A percentile compares a stretch with the other conserved stretches of the same genome.
These are phyloP conservation scores for Chrysoperla carnea DNA, from an alignment of 1,140 invertebrate species.

Conservation along the genomic window DNA sequence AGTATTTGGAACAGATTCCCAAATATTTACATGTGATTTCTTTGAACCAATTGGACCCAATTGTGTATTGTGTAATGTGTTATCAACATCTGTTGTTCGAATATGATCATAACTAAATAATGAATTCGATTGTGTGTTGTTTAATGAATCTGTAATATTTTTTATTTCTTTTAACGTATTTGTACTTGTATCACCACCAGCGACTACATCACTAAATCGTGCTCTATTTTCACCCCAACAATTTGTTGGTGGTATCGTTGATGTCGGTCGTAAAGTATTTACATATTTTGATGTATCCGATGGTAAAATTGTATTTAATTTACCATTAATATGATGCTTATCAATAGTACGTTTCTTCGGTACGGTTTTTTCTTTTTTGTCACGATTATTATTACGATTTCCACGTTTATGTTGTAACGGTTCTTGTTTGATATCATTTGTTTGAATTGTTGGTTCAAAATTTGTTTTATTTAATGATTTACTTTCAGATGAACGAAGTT, in stretches of 20 bases:
- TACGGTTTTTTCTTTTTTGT: constrained; percentile 18
- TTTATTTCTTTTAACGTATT: constrained; percentile 1
- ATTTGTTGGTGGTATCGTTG: constrained; percentile 12
- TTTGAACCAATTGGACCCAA: constrained; percentile 20
- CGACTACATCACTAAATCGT: constrained; percentile 37
- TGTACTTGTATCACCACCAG: constrained; percentile 15
- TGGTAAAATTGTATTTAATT: constrained; percentile 1
- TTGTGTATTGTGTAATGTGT: constrained; percentile 5
- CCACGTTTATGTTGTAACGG: background rate
- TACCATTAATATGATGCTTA: constrained; percentile 6
- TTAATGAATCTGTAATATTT: background rate
- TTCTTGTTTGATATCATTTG: background rate
- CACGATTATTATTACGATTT: constrained; percentile 7
- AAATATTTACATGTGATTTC: constrained; percentile 6
- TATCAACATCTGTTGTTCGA: constrained; percentile 10
- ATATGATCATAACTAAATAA: constrained; percentile 18
- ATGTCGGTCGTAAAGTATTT: constrained; percentile 3
- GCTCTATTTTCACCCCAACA: constrained; percentile 32
- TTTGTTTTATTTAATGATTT: constrained; percentile 18
- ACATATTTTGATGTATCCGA: background rate
- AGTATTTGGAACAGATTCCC: background rate
- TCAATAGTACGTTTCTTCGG: constrained; percentile 3
- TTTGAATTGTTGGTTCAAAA: constrained; percentile 4
- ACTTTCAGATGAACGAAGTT: constrained; percentile 19
- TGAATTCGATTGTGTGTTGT: constrained; percentile 13